Percentiles rank a stretch among this genome's conserved stretches.
Conservation (phyloP, 2,797 vertebrate genomes). For the Sciurus carolinensis region DNA sequence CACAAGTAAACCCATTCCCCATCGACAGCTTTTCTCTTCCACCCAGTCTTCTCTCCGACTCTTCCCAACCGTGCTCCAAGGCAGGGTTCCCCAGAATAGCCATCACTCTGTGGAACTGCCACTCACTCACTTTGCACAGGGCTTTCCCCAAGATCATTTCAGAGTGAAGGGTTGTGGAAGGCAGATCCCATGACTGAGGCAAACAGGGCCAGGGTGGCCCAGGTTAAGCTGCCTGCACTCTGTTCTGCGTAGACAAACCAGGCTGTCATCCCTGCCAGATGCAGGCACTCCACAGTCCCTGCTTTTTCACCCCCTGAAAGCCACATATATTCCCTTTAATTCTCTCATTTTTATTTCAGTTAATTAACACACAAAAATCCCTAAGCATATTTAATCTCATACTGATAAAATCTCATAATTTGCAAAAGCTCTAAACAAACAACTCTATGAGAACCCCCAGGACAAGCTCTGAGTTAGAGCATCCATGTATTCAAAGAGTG, state of each 20-base stretch:
- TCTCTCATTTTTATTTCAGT: conserved; percentile 54
- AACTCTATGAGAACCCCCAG: neutral
- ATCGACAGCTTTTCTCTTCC: too few species aligned
- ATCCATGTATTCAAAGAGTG: neutral
- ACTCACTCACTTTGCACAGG: neutral
- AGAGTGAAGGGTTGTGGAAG: neutral
- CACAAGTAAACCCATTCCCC: neutral
- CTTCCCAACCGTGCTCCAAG: neutral
- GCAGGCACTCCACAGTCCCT: accelerated
- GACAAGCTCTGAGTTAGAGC: neutral
- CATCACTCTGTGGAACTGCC: neutral
- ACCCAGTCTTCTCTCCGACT: neutral
- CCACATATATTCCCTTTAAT: neutral
- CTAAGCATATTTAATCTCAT: conserved; percentile 66
- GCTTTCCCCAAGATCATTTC: neutral
- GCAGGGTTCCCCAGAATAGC: neutral
- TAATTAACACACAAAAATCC: conserved; percentile 48
- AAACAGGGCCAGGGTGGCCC: accelerated
- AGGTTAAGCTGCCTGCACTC: neutral
- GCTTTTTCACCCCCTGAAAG: neutral
- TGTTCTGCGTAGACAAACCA: neutral
- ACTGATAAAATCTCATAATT: conserved; percentile 63
- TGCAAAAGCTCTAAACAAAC: conserved; percentile 10
- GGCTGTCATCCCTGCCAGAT: accelerated
- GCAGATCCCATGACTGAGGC: neutral